Base-by-base conservation (phyloP, 2,113 vertebrate genomes). In the Myotis davidii region DNA sequence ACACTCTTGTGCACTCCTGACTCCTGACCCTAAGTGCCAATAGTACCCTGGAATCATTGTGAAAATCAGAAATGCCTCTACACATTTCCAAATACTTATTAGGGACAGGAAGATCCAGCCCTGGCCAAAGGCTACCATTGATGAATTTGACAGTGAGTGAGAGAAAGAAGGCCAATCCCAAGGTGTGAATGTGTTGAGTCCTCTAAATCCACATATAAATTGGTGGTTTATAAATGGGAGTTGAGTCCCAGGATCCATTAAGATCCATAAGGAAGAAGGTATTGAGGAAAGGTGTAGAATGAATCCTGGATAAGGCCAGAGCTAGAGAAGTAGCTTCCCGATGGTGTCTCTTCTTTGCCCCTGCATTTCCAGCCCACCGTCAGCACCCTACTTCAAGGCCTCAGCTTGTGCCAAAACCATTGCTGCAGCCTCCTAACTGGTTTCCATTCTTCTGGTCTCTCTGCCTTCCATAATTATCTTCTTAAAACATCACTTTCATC, bases 391-490 rank as follows among this genome's bases (percentile, higher is more conserved):
- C 59, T 85, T 85, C 21, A 87, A 50, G 32, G 27, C 69, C 37
- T 61, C 48, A 10, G 0, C 77, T 82, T 78, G 34, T 93, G 79
- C 79, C n/a, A 69, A 34, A 72, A 90, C 18, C 37, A 61, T 45
- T 45, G 52, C 12, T 82, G 29, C 14, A 88, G 52, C 45, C 39
- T 82, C 54, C 42, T 88, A 27, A 59, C 52, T 86, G 45, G 50
- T 50, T 91, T 90, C 48, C 39, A 32, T 86, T 78, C 50, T 93
- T 94, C 74, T 74, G 27, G 39, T 79, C 23, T 88, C 82, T 88
- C 64, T 88, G 54, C 45, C n/a, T 88, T 90, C 76, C 29, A 59
- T n/a, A 95, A 85, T 87, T 78, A 39, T 72, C 87, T 97, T 85
- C 74, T 73, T 74, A 67, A 78, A 76, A 92, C 52, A 29, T 27